A percentile compares a stretch with the other conserved stretches of the same genome.
Conservation (phyloP, 2,797 vertebrate species). For the Propithecus deckenii region DNA sequence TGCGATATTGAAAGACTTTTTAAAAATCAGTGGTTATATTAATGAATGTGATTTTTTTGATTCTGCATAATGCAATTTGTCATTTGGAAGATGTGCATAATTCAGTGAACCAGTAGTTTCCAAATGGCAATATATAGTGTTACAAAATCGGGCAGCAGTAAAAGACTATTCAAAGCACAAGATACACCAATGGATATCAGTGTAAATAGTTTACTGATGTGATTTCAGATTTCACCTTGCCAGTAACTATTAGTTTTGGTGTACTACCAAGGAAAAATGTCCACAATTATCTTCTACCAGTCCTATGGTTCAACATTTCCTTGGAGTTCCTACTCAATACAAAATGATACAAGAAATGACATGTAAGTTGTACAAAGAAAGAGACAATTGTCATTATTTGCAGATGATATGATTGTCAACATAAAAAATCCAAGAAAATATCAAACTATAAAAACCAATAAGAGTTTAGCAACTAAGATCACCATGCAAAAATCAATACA, state of each 20-base stretch:
- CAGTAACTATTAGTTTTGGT: neutral
- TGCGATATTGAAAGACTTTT: neutral
- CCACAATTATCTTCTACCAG: neutral
- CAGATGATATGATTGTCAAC: neutral
- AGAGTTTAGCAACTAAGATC: neutral
- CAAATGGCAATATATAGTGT: neutral
- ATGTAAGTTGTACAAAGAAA: neutral
- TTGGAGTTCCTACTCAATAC: neutral
- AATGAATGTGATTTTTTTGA: neutral
- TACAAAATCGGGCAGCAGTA: neutral
- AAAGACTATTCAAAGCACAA: neutral
- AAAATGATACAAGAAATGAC: neutral
- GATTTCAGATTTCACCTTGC: neutral
- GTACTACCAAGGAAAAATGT: neutral
- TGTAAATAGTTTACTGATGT: neutral
- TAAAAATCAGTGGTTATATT: neutral
- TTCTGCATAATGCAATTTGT: conserved; percentile 7
- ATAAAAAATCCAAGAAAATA: neutral
- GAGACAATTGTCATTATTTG: neutral
- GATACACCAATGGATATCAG: neutral
- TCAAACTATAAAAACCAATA: neutral
- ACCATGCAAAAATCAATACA: neutral
- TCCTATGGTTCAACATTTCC: neutral
- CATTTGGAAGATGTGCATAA: neutral
- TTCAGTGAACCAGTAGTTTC: neutral